phyloP scores from a whole-genome alignment of 2,888 invertebrate species.

The Tiliacea citrago region DNA sequence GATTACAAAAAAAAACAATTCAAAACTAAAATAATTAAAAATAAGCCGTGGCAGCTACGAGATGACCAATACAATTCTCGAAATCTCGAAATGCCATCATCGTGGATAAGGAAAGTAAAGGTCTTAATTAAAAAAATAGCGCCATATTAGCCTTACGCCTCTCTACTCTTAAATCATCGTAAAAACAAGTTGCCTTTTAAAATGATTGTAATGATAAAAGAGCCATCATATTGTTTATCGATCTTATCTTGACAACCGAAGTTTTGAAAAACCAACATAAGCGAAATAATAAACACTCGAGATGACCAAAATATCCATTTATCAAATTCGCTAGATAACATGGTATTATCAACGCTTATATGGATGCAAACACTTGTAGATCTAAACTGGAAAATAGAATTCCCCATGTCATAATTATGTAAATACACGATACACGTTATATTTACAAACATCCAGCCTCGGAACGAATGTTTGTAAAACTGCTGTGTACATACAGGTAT shows the following conservation, averaged over 20 bases:
- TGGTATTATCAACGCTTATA: conserved; percentile 10
- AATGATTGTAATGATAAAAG: not conserved
- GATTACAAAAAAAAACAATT: too few relatives aligned
- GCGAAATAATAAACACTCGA: conserved; percentile 33
- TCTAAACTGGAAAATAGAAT: conserved; percentile 16
- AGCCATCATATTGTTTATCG: not conserved
- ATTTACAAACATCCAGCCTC: conserved; percentile 25
- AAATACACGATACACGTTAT: conserved; percentile 3
- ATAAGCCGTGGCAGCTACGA: too few relatives aligned
- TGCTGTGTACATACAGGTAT: conserved; percentile 1
- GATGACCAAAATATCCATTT: not conserved
- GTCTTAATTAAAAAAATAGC: not conserved
- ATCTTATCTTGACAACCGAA: conserved; percentile 16
- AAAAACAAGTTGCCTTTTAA: not conserved
- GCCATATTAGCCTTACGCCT: too few relatives aligned
- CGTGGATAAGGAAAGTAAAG: too few relatives aligned
- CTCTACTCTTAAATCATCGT: not conserved
- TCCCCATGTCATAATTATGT: not conserved
- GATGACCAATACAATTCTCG: not conserved
- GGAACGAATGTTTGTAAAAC: conserved; percentile 16
- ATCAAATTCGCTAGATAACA: conserved; percentile 9
- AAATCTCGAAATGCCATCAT: not conserved
- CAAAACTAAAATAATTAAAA: too few relatives aligned
- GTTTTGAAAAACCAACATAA: not conserved
- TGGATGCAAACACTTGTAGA: not conserved